Base-by-base conservation (phyloP, 2,888 invertebrate species). In the Eupithecia pulchellata region DNA sequence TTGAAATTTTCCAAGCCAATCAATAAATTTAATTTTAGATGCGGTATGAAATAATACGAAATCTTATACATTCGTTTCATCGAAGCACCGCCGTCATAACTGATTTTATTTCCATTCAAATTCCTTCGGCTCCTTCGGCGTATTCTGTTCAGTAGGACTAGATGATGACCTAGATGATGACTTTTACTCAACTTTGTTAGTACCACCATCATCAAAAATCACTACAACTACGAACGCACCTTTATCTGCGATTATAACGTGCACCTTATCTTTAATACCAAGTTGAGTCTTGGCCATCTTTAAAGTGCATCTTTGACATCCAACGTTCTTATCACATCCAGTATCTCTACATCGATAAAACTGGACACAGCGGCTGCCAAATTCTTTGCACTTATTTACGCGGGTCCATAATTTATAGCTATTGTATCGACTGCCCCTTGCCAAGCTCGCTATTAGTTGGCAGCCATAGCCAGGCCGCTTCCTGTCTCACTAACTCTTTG, bases 321-420 rank as follows among this genome's bases (percentile, higher is more conserved):
- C n/a, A n/a, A n/a, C 9, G 39, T n/a, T 39, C 11, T 5, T 14
- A 36, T 5, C 87, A 76, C 80, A 79, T 92, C 91, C 68, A 90
- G 88, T 14, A 27, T 4, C 20, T 47, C 25, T 83, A 83, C 17
- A 78, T 82, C 87, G 32, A 0, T 13, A 61, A 25, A 69, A 82
- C 85, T 83, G 89, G 89, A 89, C 91, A 90, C 82, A 85, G 79
- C 78, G 84, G 62, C 86, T 91, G 93, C 93, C 93, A 94, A 94
- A 93, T 90, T 90, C 89, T 91, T 91, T 88, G 91, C 89, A 87
- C 86, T 91, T 93, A 92, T 93, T 93, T 92, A 89, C 88, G 85
- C 86, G 81, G 13, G 78, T 74, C 75, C 83, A 87, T 93, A 89
- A 93, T 93, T 93, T 93, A 94, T 90, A 78, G 82, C 85, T 78